phyloP scores from a whole-genome alignment of 2,113 vertebrate species.

The Dipodomys spectabilis region DNA sequence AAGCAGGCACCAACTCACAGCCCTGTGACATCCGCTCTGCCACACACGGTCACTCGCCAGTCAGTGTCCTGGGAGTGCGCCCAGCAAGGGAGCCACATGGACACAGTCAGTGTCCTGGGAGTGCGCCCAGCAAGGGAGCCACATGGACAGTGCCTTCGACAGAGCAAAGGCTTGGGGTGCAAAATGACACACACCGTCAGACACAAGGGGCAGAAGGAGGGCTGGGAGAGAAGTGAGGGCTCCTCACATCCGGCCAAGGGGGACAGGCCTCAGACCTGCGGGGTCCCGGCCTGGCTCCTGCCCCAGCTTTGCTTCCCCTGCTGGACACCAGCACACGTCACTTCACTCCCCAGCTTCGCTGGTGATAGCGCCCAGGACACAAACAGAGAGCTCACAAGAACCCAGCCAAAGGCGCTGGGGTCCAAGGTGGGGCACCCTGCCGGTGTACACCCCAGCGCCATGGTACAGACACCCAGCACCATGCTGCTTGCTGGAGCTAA shows the following conservation, averaged over 20 bases:
- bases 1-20: constrained; percentile 43
- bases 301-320: not conserved
- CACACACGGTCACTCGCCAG: not conserved
- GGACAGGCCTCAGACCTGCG: too few relatives aligned
- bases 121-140: not conserved
- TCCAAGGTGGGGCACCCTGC: not conserved
- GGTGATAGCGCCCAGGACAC: not conserved
- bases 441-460: not conserved
- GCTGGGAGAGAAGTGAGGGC: too few relatives aligned
- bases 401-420: not conserved
- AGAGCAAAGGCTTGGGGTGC: not conserved
- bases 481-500: not conserved
- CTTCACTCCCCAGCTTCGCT: too few relatives aligned
- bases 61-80: not conserved
- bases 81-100: not conserved
- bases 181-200: not conserved
- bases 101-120: not conserved
- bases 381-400: not conserved
- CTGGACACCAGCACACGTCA: too few relatives aligned
- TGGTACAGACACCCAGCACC: not conserved
- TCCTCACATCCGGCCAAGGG: too few relatives aligned
- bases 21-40: not conserved
- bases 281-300: too few relatives aligned
- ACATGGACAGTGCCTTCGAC: accelerated
- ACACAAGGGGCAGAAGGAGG: not conserved